These are phyloP conservation scores for Thinocorus orbignyianus DNA, from an alignment of 2,113 vertebrate species.

Conservation along the genomic window DNA sequence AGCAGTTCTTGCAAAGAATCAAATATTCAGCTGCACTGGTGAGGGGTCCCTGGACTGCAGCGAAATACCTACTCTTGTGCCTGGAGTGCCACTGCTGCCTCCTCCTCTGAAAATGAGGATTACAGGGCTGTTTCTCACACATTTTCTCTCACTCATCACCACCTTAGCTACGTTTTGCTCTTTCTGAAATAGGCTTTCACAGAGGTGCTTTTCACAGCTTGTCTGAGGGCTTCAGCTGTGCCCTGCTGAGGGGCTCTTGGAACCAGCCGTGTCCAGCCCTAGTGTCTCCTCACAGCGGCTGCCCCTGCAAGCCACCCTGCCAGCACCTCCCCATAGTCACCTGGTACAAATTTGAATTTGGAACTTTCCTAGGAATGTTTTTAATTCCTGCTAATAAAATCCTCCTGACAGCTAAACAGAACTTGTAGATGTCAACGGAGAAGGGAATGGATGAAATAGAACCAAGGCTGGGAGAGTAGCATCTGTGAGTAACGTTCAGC, in stretches of 20 bases:
- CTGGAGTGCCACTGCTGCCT: rapidly evolving
- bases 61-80: not conserved
- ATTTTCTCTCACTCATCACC: not conserved
- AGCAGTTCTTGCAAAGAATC: not conserved
- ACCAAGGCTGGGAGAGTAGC: not conserved
- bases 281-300: rapidly evolving
- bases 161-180: not conserved
- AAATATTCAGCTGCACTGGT: not conserved
- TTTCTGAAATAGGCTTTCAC: not conserved
- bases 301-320: not conserved
- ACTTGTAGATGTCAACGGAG: not conserved
- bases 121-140: rapidly evolving
- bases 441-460: not conserved
- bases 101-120: rapidly evolving
- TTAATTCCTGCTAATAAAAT: not conserved
- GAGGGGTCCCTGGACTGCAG: not conserved
- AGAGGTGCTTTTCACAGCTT: not conserved
- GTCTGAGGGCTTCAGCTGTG: not conserved
- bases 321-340: not conserved
- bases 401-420: not conserved
- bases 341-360: not conserved
- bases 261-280: rapidly evolving
- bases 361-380: not conserved
- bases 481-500: not conserved
- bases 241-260: too few species aligned